Conservation (phyloP, 1,140 invertebrate genomes). For the Pseudomyrmex cubaensis region DNA sequence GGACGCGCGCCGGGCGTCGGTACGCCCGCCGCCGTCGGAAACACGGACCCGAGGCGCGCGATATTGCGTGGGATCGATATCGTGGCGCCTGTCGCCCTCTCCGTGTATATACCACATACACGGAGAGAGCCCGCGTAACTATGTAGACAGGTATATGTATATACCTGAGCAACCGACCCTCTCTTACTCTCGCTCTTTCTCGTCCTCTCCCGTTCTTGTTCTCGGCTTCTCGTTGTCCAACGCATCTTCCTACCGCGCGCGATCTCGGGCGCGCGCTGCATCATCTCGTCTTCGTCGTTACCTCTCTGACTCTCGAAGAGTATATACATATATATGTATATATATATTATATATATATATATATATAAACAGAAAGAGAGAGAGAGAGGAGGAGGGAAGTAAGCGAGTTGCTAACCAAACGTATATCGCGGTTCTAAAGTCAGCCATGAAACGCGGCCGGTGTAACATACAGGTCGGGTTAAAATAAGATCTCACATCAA, state of each 20-base stretch:
- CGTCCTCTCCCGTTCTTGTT: not conserved
- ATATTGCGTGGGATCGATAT: conserved; percentile 82
- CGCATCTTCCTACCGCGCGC: not conserved
- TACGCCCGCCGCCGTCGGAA: conserved; percentile 42
- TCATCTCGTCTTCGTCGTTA: conserved; percentile 3
- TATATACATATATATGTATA: not conserved
- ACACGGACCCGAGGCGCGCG: conserved; percentile 69
- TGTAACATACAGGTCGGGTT: not conserved
- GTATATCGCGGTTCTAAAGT: not conserved
- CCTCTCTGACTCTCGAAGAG: not conserved
- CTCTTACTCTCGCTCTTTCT: conserved; percentile 22
- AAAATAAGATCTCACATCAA: not conserved
- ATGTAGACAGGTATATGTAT: conserved; percentile 42
- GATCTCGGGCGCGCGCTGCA: not conserved
- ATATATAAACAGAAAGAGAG: not conserved
- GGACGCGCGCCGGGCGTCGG: conserved; percentile 50
- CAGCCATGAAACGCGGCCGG: not conserved
- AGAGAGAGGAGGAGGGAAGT: not conserved
- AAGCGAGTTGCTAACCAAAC: not conserved
- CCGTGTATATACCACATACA: conserved; percentile 35
- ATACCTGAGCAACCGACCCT: not conserved
- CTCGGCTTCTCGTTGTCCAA: not conserved
- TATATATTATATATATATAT: not conserved
- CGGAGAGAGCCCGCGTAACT: not conserved
- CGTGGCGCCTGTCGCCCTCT: conserved; percentile 75